These are phyloP conservation scores for Pithys albifrons DNA, from an alignment of 2,113 vertebrate genomes.

Conservation along the genomic window DNA sequence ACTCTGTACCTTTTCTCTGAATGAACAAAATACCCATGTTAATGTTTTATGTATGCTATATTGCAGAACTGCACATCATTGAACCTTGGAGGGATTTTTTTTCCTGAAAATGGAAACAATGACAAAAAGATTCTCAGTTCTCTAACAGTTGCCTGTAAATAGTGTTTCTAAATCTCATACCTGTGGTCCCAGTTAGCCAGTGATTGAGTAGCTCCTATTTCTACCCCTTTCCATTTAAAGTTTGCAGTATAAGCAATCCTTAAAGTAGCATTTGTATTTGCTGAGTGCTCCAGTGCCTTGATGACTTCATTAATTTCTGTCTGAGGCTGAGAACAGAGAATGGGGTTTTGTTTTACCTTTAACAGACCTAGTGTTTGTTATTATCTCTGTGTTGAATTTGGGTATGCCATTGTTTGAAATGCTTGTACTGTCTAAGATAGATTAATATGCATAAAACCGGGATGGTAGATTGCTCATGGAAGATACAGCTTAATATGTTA, in stretches of 20 bases:
- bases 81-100: background rate
- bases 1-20: background rate
- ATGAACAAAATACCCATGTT: background rate
- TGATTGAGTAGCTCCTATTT: constrained; percentile 1
- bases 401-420: background rate
- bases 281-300: background rate
- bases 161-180: background rate
- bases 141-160: background rate
- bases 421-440: background rate
- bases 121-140: background rate
- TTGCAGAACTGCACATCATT: background rate
- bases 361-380: background rate
- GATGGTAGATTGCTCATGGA: background rate
- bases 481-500: background rate
- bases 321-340: background rate
- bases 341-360: background rate
- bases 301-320: constrained; percentile 32
- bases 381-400: background rate
- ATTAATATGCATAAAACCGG: background rate
- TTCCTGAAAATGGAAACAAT: background rate
- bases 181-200: background rate
- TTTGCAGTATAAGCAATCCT: background rate
- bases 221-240: background rate
- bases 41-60: background rate
- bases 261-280: constrained; percentile 7